Evolutionary conservation across 2,888 invertebrate species (phyloP), one percentile per base, ranked within the genome.

Genomic region (Trissoscelio sp.): DNA sequence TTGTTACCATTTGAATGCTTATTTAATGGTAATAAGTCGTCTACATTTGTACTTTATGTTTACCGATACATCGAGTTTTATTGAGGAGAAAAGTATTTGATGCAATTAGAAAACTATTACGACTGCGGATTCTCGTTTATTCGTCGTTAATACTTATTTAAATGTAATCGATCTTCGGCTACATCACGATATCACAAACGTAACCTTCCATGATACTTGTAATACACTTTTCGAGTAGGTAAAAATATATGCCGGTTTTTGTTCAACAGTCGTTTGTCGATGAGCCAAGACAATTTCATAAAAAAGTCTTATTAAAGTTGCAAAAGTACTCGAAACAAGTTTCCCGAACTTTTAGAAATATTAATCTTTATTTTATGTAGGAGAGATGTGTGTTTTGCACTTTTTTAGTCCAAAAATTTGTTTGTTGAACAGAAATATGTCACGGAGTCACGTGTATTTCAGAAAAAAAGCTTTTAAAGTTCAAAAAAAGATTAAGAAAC

Each of bases 1-100:
- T 48, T 31, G 31, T 48, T 48, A 62, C 46, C 46, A 16, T 28
- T 44, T 24, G 12, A 39, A 58, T 24, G 11, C 24, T 53, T 34
- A 34, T 18, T 53, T 34, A 53, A 53, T 53, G 34, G 11, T 11
- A 34, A 53, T 16, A 53, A 28, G 14, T 11, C 9, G 28, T 14
- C 14, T 6, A 51, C 14, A 14, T 14, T 51, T 46, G n/a, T 51
- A 9, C 14, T 28, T 51, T 14, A 14, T 3, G 7, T 28, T 51
- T 51, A 28, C 28, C n/a, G 28, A 12, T 24, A 28, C 28, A 7
- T 4, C 5, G n/a, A 51, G 34, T 31, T 55, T 55, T 31, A 55
- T 55, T 22, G 6, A 51, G 22, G 22, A 51, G 51, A 7, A 14
- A 51, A 51, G 28, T 9, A 51, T 51, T 51, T 14, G 28, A 28